A percentile compares a stretch with the other conserved stretches of the same genome.
Conservation (phyloP, 2,888 invertebrate genomes). For the Chrysomela aeneicollis region DNA sequence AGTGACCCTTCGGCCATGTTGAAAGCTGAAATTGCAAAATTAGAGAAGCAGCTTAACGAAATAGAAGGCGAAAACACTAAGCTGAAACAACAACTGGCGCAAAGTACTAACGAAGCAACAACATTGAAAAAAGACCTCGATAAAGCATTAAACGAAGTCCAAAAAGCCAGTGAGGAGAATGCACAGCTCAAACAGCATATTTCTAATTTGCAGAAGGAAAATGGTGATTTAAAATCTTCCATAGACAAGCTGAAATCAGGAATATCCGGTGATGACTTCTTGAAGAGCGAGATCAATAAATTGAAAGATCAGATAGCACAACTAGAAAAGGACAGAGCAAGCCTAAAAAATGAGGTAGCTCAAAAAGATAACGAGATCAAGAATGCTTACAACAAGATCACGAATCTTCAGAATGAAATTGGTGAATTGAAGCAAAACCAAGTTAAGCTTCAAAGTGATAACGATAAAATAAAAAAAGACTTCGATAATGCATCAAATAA, state of each 20-base stretch:
- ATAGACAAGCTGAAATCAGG: slow-evolving; percentile 31
- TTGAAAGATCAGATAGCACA: slow-evolving; percentile 29
- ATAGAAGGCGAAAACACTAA: slow-evolving; percentile 40
- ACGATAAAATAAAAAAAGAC: slow-evolving; percentile 42
- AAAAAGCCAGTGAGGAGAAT: slow-evolving; percentile 28
- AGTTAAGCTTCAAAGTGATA: slow-evolving; percentile 37
- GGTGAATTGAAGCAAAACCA: slow-evolving; percentile 36
- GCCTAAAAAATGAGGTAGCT: slow-evolving; percentile 34
- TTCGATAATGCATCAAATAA: slow-evolving; percentile 35
- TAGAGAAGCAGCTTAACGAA: slow-evolving; percentile 36
- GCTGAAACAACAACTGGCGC: slow-evolving; percentile 32
- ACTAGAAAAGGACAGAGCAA: slow-evolving; percentile 34
- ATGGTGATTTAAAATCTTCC: slow-evolving; percentile 29
- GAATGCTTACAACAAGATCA: slow-evolving; percentile 36
- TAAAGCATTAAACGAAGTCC: slow-evolving; percentile 26
- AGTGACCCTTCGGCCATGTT: slow-evolving; percentile 44
- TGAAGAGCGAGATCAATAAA: slow-evolving; percentile 37
- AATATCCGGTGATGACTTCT: slow-evolving; percentile 15
- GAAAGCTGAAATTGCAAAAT: slow-evolving; percentile 42
- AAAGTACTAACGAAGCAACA: slow-evolving; percentile 31
- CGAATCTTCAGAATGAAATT: slow-evolving; percentile 38
- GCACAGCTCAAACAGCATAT: slow-evolving; percentile 25
- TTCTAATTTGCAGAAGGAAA: slow-evolving; percentile 36
- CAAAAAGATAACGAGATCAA: slow-evolving; percentile 34
- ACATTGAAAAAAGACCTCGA: slow-evolving; percentile 35